These are phyloP conservation scores for Nautilus pompilius DNA, from an alignment of 1,140 invertebrate genomes.

Conservation along the genomic window DNA sequence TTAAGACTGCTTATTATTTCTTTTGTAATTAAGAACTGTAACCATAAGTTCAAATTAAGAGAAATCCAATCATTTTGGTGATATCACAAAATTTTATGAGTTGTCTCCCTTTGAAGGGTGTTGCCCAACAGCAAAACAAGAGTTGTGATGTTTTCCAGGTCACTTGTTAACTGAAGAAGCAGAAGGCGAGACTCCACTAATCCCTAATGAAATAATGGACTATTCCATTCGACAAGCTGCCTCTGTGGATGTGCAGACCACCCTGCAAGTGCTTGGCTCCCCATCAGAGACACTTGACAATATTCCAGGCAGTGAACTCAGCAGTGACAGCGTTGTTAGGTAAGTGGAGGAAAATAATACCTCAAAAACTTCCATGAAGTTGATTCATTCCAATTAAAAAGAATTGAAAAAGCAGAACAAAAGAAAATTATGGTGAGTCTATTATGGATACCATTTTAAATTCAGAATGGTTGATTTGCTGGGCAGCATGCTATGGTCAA, in stretches of 20 bases:
- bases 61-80: no score
- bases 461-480: no score
- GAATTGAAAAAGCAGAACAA: no score
- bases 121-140: no score
- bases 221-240: slow-evolving; percentile 65
- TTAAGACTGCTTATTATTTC: no score
- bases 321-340: slow-evolving; percentile 64
- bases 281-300: slow-evolving; percentile 39
- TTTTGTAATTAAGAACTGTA: no score
- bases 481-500: no score
- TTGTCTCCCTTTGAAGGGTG: no score
- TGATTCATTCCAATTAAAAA: not conserved
- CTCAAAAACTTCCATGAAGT: not conserved
- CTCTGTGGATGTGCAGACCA: slow-evolving; percentile 61
- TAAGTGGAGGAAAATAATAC: slow-evolving; percentile 9
- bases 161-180: slow-evolving; percentile 69
- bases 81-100: no score
- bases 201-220: slow-evolving; percentile 72
- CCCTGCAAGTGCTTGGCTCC: slow-evolving; percentile 62
- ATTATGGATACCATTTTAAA: no score
- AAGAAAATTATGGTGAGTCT: no score
- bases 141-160: no score
- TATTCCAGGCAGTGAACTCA: slow-evolving; percentile 58
- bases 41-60: not conserved
- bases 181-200: slow-evolving; percentile 72